Conservation (phyloP, 2,888 invertebrate species). For the Ligdia adustata region DNA sequence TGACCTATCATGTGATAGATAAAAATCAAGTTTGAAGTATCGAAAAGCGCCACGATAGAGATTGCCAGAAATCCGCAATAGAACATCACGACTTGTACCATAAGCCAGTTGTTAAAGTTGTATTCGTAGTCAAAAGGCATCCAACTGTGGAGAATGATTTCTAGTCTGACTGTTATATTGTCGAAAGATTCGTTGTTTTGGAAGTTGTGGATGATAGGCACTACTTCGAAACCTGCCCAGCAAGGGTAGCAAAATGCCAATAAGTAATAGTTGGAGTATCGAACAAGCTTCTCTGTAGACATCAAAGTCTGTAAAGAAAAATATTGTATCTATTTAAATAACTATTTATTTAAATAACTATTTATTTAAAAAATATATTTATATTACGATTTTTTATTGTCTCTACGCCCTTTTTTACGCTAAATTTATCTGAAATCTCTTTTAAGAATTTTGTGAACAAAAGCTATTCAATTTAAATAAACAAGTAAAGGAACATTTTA, state of each 20-base stretch:
- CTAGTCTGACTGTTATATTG: conserved; percentile 43
- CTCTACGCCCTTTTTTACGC: background rate
- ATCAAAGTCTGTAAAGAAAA: conserved; percentile 27
- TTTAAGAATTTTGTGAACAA: background rate
- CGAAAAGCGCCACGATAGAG: conserved; percentile 37
- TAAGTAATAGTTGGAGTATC: conserved; percentile 22
- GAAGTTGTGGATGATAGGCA: conserved; percentile 31
- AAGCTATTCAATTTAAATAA: background rate
- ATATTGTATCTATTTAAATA: too few relatives aligned
- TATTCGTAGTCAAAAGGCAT: conserved; percentile 52
- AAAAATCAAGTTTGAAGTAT: conserved; percentile 43
- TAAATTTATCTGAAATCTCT: background rate
- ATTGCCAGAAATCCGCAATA: conserved; percentile 30
- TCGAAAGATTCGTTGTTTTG: conserved; percentile 36
- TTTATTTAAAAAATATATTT: background rate
- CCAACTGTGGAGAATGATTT: conserved; percentile 49
- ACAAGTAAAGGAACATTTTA: background rate
- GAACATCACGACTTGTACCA: conserved; percentile 39
- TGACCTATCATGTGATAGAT: conserved; percentile 52
- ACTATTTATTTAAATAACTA: background rate
- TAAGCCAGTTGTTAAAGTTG: conserved; percentile 42
- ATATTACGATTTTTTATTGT: background rate
- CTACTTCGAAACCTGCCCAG: conserved; percentile 20
- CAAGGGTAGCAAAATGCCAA: conserved; percentile 19
- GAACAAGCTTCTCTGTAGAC: conserved; percentile 28